Conservation (phyloP, 2,797 vertebrate genomes). For the Onychomys torridus region DNA sequence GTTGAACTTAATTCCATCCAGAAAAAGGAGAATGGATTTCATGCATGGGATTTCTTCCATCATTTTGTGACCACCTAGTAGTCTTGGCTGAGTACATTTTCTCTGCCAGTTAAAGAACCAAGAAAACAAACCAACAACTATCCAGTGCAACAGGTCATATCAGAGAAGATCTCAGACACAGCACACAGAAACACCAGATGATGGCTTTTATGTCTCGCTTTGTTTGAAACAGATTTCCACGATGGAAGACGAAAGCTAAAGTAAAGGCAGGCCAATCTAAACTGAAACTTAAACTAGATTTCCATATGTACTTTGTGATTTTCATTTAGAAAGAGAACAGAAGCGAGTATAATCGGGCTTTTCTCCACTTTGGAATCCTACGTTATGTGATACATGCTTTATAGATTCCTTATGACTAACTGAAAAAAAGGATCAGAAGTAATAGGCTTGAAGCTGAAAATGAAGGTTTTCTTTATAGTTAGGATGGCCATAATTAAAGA, state of each 20-base stretch:
- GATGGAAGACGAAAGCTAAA: neutral
- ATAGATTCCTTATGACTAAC: neutral
- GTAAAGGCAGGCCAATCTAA: neutral
- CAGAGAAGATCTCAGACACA: neutral
- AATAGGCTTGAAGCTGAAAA: slow-evolving; percentile 12
- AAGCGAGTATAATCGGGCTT: neutral
- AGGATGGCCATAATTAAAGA: neutral
- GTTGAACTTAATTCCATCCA: neutral
- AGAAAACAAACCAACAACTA: neutral
- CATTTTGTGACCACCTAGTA: neutral
- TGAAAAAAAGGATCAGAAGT: neutral
- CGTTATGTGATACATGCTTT: neutral
- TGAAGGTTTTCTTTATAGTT: slow-evolving; percentile 7
- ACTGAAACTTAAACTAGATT: neutral
- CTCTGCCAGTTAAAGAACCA: neutral
- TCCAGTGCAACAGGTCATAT: neutral
- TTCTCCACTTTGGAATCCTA: neutral
- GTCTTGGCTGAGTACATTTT: neutral
- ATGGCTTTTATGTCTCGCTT: neutral
- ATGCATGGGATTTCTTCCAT: neutral
- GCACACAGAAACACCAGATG: neutral
- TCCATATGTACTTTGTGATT: neutral
- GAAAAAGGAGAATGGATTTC: neutral
- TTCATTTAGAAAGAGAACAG: neutral
- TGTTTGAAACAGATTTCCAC: neutral